Base-by-base conservation (phyloP, 2,113 vertebrate genomes). In the Tachysurus fulvidraco region DNA sequence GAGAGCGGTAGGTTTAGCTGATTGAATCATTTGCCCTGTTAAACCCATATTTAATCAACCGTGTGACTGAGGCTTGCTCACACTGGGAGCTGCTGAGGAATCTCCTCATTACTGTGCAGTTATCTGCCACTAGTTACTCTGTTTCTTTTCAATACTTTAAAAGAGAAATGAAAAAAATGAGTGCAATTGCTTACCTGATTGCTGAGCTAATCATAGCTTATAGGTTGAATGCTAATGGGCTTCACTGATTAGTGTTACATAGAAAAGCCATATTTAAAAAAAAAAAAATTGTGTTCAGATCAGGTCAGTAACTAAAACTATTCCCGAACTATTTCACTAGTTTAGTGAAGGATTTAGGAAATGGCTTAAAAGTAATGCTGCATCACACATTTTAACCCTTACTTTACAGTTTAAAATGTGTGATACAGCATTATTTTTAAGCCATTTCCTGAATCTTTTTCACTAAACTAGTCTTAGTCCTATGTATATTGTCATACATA, bases 1-100 rank as follows among this genome's bases (percentile, higher is more conserved):
- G 95, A 96, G 84, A 94, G 95, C 83, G 95, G 96, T 96, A 95
- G 93, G 95, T 95, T 84, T 28, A 41, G 57, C 86, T 83, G 83
- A 79, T 67, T 83, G 57, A 64, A 36, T 54, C 69, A 80, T 84
- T 74, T 86, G 81, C 41, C 79, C 46, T 79, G 74, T 73, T 86
- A 55, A 69, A 46, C n/a, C 21, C 46, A 83, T 89, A 62, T 79
- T 71, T 65, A 69, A 82, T 80, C 52, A 46, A 23, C 23, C 25
- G 64, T 86, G 30, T 84, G n/a, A 84, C 28, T 50, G 59, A 77
- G 59, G 50, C n/a, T 73, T 36, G 10, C 83, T 83, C 44, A 57
- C n/a, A 69, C n/a, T 23, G 36, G 10, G 64, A 69, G 28, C 83
- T 81, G 62, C 55, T 25, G 17, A 76, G 21, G 41, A 65, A 52